A percentile compares a stretch with the other conserved stretches of the same genome.
These are phyloP conservation scores for Rallus limicola DNA, from an alignment of 2,113 vertebrate species.

Conservation along the genomic window DNA sequence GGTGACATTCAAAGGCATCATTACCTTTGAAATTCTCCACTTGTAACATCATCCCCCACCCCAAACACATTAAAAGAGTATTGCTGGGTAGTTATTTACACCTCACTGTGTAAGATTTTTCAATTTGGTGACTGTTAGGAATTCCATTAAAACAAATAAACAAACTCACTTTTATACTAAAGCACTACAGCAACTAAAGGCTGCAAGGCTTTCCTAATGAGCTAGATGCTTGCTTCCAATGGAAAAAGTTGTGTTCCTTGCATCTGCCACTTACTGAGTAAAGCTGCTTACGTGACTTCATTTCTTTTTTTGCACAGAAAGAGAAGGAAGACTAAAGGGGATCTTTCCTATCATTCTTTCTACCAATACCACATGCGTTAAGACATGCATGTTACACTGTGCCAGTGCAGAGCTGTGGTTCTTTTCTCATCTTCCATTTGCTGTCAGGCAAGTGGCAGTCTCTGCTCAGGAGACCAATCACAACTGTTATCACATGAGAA, in stretches of 20 bases:
- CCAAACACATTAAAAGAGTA: background rate
- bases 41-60: background rate
- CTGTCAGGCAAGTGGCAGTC: background rate
- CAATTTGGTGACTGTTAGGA: background rate
- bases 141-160: background rate
- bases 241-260: background rate
- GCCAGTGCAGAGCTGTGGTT: background rate
- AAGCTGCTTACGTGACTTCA: background rate
- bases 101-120: background rate
- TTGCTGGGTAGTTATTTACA: background rate
- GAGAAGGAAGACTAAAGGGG: background rate
- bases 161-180: background rate
- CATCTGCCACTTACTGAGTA: background rate
- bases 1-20: background rate
- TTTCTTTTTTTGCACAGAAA: background rate
- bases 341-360: background rate
- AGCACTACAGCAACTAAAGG: background rate
- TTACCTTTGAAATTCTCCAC: background rate
- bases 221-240: background rate
- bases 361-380: background rate
- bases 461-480: background rate
- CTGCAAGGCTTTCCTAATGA: background rate
- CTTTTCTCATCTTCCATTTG: background rate
- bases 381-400: background rate
- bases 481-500: background rate